Evolutionary conservation across 2,888 invertebrate species (phyloP).

Genomic region (Lithosia quadra): DNA sequence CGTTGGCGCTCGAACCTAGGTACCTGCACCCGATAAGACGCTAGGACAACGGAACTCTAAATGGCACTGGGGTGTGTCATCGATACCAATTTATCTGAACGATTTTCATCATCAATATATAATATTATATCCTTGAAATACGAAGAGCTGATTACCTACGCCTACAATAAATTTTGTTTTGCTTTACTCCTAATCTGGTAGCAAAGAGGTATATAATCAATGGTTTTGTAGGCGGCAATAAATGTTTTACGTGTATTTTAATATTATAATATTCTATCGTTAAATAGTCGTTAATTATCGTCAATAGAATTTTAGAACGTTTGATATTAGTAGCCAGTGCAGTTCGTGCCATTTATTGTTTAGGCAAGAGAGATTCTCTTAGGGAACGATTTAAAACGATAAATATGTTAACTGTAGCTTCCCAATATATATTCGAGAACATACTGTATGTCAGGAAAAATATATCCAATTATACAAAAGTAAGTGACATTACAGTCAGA

Average conservation of each 20-base stretch:
- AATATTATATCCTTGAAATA: background rate
- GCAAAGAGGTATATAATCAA: background rate
- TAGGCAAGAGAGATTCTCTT: too few relatives aligned
- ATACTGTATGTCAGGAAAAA: too few relatives aligned
- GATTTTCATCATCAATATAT: constrained; percentile 33
- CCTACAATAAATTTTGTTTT: background rate
- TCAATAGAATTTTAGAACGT: background rate
- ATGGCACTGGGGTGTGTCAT: constrained; percentile 59
- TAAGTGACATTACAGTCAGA: too few relatives aligned
- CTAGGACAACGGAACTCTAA: constrained; percentile 76
- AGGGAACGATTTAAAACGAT: too few relatives aligned
- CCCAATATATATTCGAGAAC: too few relatives aligned
- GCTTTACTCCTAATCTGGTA: background rate
- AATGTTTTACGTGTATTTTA: background rate
- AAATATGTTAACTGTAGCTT: too few relatives aligned
- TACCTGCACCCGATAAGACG: constrained; percentile 63
- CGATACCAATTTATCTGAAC: constrained; percentile 35
- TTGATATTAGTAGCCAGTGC: too few relatives aligned
- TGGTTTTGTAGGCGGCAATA: background rate
- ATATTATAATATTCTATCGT: background rate
- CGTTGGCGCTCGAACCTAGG: constrained; percentile 67
- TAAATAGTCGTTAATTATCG: background rate
- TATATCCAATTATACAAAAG: too few relatives aligned
- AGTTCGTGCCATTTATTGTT: too few relatives aligned
- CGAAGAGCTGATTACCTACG: background rate